Evolutionary conservation across 2,113 vertebrate genomes (phyloP).

Genomic region (Amphiprion percula): DNA sequence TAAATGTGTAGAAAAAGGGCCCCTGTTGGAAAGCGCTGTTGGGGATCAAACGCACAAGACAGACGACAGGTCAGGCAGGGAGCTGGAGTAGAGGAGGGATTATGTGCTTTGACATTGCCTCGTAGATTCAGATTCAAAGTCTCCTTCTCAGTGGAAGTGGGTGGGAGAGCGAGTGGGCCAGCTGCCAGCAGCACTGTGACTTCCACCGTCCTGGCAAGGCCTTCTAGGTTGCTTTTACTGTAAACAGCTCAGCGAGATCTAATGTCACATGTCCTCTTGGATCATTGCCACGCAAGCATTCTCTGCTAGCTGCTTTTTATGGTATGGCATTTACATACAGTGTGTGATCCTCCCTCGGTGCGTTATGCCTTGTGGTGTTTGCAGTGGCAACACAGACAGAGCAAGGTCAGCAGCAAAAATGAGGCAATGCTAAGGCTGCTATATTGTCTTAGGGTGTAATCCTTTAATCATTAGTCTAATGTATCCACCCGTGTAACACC

Average conservation of each 20-base stretch:
- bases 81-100: constrained; percentile 29
- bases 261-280: constrained; percentile 47
- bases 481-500: constrained; percentile 56
- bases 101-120: constrained; percentile 44
- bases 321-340: constrained; percentile 6
- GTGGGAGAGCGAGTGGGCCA: constrained; percentile 19
- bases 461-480: constrained; percentile 56
- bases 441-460: constrained; percentile 79
- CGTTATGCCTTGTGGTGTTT: constrained; percentile 9
- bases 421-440: constrained; percentile 59
- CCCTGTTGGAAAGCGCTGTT: constrained; percentile 48
- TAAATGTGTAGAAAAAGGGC: constrained; percentile 57
- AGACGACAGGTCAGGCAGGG: constrained; percentile 28
- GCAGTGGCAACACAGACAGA: constrained; percentile 35
- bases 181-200: constrained; percentile 26
- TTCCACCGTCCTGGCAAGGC: constrained; percentile 47
- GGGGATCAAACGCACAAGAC: constrained; percentile 41
- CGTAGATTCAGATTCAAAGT: constrained; percentile 40
- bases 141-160: constrained; percentile 39
- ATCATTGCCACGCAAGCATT: constrained; percentile 9
- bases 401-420: constrained; percentile 65
- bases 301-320: constrained; percentile 11
- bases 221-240: constrained; percentile 61
- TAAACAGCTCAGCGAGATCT: constrained; percentile 58
- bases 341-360: not conserved